Conservation (phyloP, 2,113 vertebrate genomes). For the Cynocephalus volans region DNA sequence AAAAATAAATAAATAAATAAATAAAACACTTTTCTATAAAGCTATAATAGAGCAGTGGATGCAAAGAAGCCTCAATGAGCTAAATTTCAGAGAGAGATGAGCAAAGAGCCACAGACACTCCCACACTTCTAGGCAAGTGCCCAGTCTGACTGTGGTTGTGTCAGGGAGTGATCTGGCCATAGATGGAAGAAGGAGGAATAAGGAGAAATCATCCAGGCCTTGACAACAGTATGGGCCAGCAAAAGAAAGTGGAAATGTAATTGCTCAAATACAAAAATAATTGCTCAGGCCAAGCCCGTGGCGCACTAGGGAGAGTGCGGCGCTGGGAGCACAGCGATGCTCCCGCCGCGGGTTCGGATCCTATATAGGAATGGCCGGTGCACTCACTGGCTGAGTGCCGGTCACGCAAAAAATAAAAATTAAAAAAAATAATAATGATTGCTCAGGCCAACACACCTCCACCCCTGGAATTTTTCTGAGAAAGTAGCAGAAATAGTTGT, state of each 20-base stretch:
- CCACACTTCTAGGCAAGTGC: neutral
- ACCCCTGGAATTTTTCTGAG: neutral
- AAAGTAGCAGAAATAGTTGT: neutral
- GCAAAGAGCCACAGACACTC: neutral
- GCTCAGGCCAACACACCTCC: neutral
- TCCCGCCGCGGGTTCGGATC: too few species aligned
- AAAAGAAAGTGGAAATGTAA: neutral
- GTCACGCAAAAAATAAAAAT: too few species aligned
- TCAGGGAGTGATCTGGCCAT: neutral
- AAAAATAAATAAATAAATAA: neutral
- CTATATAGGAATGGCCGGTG: too few species aligned
- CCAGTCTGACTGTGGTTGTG: neutral
- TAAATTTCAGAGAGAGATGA: constrained; percentile 33
- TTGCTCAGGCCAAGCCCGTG: neutral
- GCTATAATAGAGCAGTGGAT: neutral
- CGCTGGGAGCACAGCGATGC: too few species aligned
- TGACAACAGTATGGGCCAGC: neutral
- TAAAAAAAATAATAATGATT: too few species aligned
- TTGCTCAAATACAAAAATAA: neutral
- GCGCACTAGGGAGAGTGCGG: too few species aligned
- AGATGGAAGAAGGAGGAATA: neutral
- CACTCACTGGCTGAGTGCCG: too few species aligned
- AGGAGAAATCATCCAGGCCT: neutral
- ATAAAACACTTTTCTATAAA: neutral
- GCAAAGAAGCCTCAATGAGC: constrained; percentile 2